Evolutionary conservation across 2,113 vertebrate species (phyloP), one percentile per base, ranked within the genome.

Genomic region (Eonycteris spelaea): DNA sequence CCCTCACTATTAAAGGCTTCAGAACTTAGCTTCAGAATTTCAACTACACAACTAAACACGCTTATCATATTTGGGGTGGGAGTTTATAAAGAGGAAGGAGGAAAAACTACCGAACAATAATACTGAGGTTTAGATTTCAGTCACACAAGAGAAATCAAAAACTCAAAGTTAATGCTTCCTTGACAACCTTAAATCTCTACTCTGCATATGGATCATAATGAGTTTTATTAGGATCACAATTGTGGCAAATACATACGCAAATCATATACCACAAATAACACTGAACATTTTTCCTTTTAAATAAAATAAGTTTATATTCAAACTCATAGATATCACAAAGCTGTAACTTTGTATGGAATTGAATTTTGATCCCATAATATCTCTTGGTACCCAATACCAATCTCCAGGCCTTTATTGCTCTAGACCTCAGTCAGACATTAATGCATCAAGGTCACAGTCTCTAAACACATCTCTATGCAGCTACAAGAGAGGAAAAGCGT

Each of bases 111-210:
- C 10, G 22, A 9, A 13, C 1, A 67, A n/a, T 53, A 80, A 80
- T 21, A 40, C 0, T 63, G 30, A 93, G 80, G 82, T 48, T 75
- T 61, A 79, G 53, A 75, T 94, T 92, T 92, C 63, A 90, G 92
- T 94, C 80, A 73, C 94, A 92, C 12, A 55, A 61, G 55, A 87
- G 77, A 82, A 96, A 94, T 61, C 80, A 92, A 86, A 75, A 73
- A 22, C 71, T 59, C 86, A 14, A 77, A 93, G 30, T 68, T 71
- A 89, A 35, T n/a, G 78, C 45, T 83, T 94, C 83, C 83, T 35
- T 33, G 73, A 93, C n/a, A 90, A 79, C 40, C 48, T 40, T 89
- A 70, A 71, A 97, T 86, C 74, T 89, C 94, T 79, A 53, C 48
- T 59, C 65, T 40, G 14, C 77, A 73, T 57, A 35, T 33, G 33